These are phyloP conservation scores for Drosophila sp. DNA, from an alignment of 1,140 invertebrate species.

Conservation along the genomic window DNA sequence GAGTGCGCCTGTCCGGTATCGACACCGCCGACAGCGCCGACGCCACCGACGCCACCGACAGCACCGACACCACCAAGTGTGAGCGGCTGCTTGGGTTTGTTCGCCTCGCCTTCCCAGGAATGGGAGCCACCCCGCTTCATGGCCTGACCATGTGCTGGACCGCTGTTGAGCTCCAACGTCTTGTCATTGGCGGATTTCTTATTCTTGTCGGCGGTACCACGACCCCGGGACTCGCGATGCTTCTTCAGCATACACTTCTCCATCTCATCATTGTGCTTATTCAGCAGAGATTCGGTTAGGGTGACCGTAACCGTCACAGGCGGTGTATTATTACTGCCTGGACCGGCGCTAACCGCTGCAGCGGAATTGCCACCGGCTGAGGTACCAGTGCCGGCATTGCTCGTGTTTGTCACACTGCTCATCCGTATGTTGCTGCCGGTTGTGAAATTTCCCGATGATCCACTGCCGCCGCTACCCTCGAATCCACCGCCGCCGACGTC, in stretches of 20 bases:
- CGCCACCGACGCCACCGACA: constrained; percentile 24
- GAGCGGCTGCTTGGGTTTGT: constrained; percentile 86
- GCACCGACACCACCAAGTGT: too few relatives aligned
- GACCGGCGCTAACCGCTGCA: constrained; percentile 38
- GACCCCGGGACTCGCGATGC: constrained; percentile 87
- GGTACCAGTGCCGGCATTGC: constrained; percentile 70
- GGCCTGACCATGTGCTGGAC: constrained; percentile 85
- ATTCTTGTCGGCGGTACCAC: constrained; percentile 84
- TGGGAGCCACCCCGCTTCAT: constrained; percentile 86
- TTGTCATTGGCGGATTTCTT: constrained; percentile 82
- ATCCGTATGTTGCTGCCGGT: constrained; percentile 85
- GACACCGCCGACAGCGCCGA: not conserved
- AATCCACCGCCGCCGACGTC: constrained; percentile 78
- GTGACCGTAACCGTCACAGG: constrained; percentile 71
- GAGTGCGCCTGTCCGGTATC: not conserved
- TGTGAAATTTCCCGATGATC: constrained; percentile 87
- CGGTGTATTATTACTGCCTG: constrained; percentile 5
- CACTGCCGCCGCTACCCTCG: constrained; percentile 86
- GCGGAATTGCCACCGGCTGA: constrained; percentile 40
- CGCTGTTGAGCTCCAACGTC: constrained; percentile 68
- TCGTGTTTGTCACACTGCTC: constrained; percentile 84
- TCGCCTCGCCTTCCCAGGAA: constrained; percentile 86
- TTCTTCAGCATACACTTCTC: constrained; percentile 90
- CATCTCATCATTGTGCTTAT: constrained; percentile 91
- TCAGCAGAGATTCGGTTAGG: constrained; percentile 88